Evolutionary conservation across 2,113 vertebrate genomes (phyloP), one percentile per base, ranked within the genome.

Genomic region (Ctenodactylus gundi): DNA sequence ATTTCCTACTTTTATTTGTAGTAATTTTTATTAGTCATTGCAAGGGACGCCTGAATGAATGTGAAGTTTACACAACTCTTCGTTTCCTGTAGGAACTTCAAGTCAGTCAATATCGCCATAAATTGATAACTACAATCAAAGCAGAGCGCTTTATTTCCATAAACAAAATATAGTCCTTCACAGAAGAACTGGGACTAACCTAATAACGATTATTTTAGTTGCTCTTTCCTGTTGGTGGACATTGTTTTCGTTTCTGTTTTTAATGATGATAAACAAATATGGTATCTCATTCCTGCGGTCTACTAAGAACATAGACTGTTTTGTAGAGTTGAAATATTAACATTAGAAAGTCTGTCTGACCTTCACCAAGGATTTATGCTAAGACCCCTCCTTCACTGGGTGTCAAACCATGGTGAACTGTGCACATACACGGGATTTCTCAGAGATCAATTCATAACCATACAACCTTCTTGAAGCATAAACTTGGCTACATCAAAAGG

Each of bases 141-240:
- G 25, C 58, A 90, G 57, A 88, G 41, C 67, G 34, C 15, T 93
- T 94, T 86, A 97, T 90, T 96, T 86, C 36, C 53, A 46, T 49
- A 64, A 95, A 96, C 78, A 88, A 94, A 82, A 58, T 62, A 91
- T 7, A 92, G 67, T 65, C 12, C 62, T 94, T 75, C 53, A 91
- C 62, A 93, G 85, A 86, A n/a, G 57, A 95, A 91, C 84, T 94
- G 18, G 51, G 62, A 97, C 78, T 84, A 78, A 13, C 58, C 86
- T 91, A 94, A 91, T 88, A 91, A 91, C 93, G 53, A 94, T 82
- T 60, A 82, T 89, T 95, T 27, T 91, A 91, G 86, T 96, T 95
- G 27, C 5, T 95, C 13, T 89, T 83, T 76, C 49, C 41, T 80
- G 36, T 89, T 86, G 64, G 88, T 90, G 82, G 78, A 88, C 21